A percentile compares a stretch with the other conserved stretches of the same genome.
phyloP scores from a whole-genome alignment of 1,140 invertebrate genomes.

The Protaetia brevitarsis region DNA sequence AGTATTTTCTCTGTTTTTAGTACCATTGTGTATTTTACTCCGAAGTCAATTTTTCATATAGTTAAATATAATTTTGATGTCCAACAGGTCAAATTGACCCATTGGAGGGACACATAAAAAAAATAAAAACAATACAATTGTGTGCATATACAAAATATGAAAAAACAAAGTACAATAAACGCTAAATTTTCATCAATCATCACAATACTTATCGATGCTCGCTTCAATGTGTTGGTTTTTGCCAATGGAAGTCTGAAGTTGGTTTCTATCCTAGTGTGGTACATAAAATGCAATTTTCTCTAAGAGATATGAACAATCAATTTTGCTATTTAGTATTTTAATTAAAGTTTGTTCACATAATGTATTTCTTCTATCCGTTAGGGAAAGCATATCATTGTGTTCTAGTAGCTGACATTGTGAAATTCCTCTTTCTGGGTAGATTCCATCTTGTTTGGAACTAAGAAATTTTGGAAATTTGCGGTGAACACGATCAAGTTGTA shows the following conservation, averaged over 20 bases:
- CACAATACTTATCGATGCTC: neutral
- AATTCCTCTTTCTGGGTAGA: constrained; percentile 3
- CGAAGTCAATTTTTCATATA: no score
- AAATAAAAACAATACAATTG: neutral
- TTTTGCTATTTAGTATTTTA: neutral
- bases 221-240: neutral
- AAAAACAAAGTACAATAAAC: neutral
- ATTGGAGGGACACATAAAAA: neutral
- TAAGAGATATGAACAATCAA: neutral
- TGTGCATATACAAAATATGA: neutral
- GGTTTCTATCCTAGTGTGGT: neutral
- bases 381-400: neutral
- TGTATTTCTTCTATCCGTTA: neutral
- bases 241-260: neutral
- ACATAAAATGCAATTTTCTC: neutral
- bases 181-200: neutral
- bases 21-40: no score
- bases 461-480: neutral
- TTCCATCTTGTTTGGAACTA: neutral
- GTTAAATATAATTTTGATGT: neutral
- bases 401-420: neutral
- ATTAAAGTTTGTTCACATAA: neutral
- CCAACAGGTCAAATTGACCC: neutral
- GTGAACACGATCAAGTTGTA: neutral
- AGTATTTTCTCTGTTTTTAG: no score